Evolutionary conservation across 2,113 vertebrate genomes (phyloP).

Genomic region (Antechinus flavipes): DNA sequence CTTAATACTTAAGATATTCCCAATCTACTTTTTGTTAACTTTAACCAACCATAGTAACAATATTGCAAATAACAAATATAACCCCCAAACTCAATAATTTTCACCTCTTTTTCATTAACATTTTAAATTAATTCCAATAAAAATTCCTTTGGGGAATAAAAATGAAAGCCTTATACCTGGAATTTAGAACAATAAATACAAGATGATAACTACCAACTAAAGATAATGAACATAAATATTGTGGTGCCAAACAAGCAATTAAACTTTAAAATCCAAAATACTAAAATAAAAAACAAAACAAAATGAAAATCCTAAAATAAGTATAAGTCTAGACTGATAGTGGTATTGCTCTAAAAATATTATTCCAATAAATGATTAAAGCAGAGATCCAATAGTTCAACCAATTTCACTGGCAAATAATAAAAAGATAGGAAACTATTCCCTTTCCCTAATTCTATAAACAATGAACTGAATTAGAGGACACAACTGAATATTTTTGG

Average conservation of each 20-base stretch:
- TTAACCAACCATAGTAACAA: not conserved
- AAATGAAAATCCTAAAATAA: not conserved
- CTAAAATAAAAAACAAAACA: not conserved
- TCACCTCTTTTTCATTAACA: not conserved
- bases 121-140: not conserved
- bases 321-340: not conserved
- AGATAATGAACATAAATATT: not conserved
- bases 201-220: not conserved
- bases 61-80: not conserved
- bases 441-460: not conserved
- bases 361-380: not conserved
- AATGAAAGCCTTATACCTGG: not conserved
- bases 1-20: not conserved
- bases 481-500: not conserved
- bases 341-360: not conserved
- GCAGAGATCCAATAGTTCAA: not conserved
- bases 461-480: not conserved
- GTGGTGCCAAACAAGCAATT: not conserved
- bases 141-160: slow-evolving; percentile 3
- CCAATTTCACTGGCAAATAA: not conserved
- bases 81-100: not conserved
- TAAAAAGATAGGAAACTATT: not conserved
- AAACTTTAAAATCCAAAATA: not conserved
- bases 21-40: not conserved
- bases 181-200: not conserved